Percentiles rank a stretch among this genome's conserved stretches.
Conservation (phyloP, 1,140 invertebrate genomes). For the Drosophila littoralis region DNA sequence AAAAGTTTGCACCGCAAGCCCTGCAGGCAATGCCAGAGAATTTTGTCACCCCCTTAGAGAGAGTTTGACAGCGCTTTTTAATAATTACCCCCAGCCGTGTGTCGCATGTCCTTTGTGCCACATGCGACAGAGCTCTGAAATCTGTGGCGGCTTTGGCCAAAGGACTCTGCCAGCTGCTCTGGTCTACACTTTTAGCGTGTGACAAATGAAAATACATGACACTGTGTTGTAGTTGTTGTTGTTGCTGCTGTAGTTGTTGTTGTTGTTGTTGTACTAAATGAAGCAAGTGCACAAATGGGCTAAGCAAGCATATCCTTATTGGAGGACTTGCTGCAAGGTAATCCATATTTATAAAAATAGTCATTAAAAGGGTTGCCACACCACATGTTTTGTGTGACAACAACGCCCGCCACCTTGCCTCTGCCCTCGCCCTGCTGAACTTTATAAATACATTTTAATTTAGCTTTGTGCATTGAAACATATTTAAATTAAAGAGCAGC, state of each 20-base stretch:
- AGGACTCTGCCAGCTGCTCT: constrained; percentile 52
- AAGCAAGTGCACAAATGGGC: constrained; percentile 73
- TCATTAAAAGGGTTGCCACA: constrained; percentile 71
- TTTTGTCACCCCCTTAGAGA: constrained; percentile 13
- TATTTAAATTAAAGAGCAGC: constrained; percentile 80
- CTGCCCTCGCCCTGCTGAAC: constrained; percentile 6
- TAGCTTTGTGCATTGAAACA: constrained; percentile 81
- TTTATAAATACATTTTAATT: constrained; percentile 80
- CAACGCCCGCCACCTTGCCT: background rate
- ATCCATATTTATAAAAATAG: constrained; percentile 78
- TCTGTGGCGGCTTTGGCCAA: constrained; percentile 30
- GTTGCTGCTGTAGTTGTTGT: constrained; percentile 15
- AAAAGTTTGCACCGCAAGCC: constrained; percentile 20
- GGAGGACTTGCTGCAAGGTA: constrained; percentile 58
- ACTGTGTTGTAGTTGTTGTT: constrained; percentile 3
- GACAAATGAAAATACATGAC: constrained; percentile 44
- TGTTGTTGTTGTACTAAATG: constrained; percentile 62
- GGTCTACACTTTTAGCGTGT: constrained; percentile 60
- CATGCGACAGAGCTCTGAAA: background rate
- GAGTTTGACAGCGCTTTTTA: constrained; percentile 31
- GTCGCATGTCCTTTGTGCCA: constrained; percentile 4
- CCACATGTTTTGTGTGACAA: constrained; percentile 5
- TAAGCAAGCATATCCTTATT: constrained; percentile 51
- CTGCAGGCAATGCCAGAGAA: constrained; percentile 8
- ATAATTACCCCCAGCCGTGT: constrained; percentile 29